Evolutionary conservation across 2,797 vertebrate genomes (phyloP), one percentile per base, ranked within the genome.

Genomic region (Microchirus variegatus): DNA sequence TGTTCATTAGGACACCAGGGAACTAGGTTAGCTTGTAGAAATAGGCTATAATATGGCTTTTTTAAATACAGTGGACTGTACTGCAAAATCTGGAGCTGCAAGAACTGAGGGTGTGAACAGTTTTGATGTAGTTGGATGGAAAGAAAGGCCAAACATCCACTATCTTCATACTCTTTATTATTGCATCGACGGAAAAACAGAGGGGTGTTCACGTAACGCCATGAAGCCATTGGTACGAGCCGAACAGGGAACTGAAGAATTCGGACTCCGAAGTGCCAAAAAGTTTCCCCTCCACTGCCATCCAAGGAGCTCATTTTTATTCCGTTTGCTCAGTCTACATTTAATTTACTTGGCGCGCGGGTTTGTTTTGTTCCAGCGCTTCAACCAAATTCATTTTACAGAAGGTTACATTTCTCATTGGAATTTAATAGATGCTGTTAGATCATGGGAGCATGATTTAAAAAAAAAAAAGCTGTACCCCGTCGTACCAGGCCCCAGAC

Each of bases 301-400:
- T 70, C 54, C 16, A 52, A 16, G 5, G n/a, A 31, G 12, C 45
- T 67, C 3, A 0, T 62, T 73, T 63, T 70, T 45, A 61, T 77
- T 75, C 58, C 66, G 16, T 16, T 16, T 46, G n/a, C 58, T 68
- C 46, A n/a, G 2, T 71, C 63, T 58, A 17, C 60, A 36, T 73
- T 78, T 71, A 60, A 78, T 77, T 68, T 59, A 9, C 55, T 78
- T 69, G 63, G 61, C 69, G 61, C 69, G 11, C 3, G 7, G 46
- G 48, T 67, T 74, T 70, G 59, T 78, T 67, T 63, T 49, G 38
- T 70, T 78, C 72, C 59, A 2, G 36, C 52, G 52, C 49, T 73
- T 66, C 10, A 9, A 66, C 53, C 52, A 22, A 53, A 70, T 71
- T 54, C 18, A 46, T 71, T 73, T 67, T 52, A 51, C 66, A 81